phyloP scores from a whole-genome alignment of 2,888 invertebrate genomes.

The Microplitis manilae region DNA sequence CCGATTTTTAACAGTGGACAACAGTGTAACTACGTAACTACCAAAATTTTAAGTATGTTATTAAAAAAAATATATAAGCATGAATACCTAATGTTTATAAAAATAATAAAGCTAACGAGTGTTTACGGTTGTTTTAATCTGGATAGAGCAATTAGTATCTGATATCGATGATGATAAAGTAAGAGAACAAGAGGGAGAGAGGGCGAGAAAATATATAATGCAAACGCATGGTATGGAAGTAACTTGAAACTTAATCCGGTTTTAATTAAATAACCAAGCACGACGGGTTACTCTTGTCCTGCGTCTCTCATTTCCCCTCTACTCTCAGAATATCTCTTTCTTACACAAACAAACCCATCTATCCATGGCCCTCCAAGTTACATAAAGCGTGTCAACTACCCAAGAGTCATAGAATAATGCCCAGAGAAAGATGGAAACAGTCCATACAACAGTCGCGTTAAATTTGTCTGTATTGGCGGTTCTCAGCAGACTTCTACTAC shows the following conservation, averaged over 20 bases:
- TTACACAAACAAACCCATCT: constrained; percentile 8
- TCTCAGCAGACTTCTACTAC: neutral
- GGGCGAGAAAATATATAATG: constrained; percentile 21
- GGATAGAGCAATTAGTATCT: constrained; percentile 62
- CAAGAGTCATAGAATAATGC: constrained; percentile 7
- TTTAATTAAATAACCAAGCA: constrained; percentile 66
- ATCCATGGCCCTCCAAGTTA: constrained; percentile 6
- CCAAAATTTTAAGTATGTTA: no score
- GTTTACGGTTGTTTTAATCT: constrained; percentile 54
- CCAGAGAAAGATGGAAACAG: constrained; percentile 20
- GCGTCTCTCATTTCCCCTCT: neutral
- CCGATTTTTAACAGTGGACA: no score
- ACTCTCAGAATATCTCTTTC: constrained; percentile 39
- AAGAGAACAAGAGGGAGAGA: constrained; percentile 24
- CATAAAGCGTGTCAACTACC: constrained; percentile 20
- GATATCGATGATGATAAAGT: constrained; percentile 27
- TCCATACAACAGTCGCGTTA: neutral
- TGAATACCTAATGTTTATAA: neutral
- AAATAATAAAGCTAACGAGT: neutral
- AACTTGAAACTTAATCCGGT: constrained; percentile 60
- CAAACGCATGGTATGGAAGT: constrained; percentile 35
- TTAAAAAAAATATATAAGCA: no score
- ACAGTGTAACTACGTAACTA: no score
- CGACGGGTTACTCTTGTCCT: constrained; percentile 20
- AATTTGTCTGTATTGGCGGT: constrained; percentile 35